These are phyloP conservation scores for Sebastes trivittatus DNA, from an alignment of 2,797 vertebrate species.

Conservation along the genomic window DNA sequence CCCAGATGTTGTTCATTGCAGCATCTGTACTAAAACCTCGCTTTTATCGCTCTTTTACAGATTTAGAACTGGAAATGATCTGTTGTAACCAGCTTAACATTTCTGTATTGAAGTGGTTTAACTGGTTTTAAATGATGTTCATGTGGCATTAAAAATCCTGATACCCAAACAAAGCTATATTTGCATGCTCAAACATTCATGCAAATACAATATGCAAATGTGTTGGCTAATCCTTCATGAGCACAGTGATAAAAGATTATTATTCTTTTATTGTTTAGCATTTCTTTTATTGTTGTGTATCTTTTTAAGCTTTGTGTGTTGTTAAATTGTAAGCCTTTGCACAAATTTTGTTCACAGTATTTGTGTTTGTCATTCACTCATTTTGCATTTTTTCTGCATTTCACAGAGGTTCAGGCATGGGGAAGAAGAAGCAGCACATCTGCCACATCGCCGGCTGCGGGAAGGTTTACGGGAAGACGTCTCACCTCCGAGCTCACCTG, in stretches of 20 bases:
- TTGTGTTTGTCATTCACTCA: background rate
- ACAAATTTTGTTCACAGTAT: background rate
- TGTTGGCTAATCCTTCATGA: background rate
- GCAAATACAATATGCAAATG: background rate
- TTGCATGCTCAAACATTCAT: background rate
- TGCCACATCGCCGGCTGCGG: constrained; percentile 94
- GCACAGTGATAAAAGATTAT: background rate
- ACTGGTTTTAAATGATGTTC: background rate
- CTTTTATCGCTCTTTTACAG: background rate
- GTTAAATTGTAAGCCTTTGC: no score
- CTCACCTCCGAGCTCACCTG: constrained; percentile 96
- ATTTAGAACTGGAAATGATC: background rate
- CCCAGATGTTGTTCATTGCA: background rate
- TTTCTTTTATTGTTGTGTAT: background rate
- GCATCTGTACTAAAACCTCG: background rate
- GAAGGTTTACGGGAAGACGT: constrained; percentile 94
- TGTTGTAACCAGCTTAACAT: background rate
- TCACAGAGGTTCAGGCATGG: constrained; percentile 92
- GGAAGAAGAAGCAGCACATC: constrained; percentile 97
- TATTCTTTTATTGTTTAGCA: background rate
- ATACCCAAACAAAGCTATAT: background rate
- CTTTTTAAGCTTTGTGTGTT: background rate
- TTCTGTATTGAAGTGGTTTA: background rate
- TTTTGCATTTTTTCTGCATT: background rate
- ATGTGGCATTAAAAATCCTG: background rate